Percentiles rank a stretch among this genome's conserved stretches.
phyloP scores from a whole-genome alignment of 1,140 invertebrate genomes.

The Neodiprion pinetum region DNA sequence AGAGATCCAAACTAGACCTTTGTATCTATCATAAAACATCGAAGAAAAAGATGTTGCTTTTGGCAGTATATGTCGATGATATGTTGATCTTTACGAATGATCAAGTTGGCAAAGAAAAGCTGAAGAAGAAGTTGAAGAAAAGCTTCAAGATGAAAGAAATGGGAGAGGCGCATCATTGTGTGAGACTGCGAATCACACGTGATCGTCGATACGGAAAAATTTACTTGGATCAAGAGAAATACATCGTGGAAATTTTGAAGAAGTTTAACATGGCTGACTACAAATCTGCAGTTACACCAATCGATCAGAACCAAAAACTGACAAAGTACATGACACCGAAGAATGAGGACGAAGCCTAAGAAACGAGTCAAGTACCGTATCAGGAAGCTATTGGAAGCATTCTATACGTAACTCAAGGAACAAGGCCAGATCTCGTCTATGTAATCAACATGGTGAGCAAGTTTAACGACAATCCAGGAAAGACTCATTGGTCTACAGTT shows the following conservation, averaged over 20 bases:
- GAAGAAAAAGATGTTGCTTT: constrained; percentile 31
- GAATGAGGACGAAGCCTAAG: constrained; percentile 22
- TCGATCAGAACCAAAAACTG: constrained; percentile 40
- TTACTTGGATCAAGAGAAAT: constrained; percentile 20
- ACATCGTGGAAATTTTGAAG: constrained; percentile 47
- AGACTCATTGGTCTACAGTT: constrained; percentile 34
- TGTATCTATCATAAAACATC: constrained; percentile 43
- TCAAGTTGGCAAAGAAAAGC: constrained; percentile 11
- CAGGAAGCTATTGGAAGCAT: constrained; percentile 41
- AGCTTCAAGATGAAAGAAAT: constrained; percentile 40
- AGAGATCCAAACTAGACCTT: constrained; percentile 35
- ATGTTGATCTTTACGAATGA: constrained; percentile 43
- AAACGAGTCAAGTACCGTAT: constrained; percentile 25
- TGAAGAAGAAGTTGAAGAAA: constrained; percentile 26
- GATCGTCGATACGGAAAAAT: constrained; percentile 26
- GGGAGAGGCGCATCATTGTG: constrained; percentile 29
- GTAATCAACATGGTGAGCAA: constrained; percentile 32
- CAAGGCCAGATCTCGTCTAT: constrained; percentile 50
- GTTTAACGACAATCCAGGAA: constrained; percentile 23
- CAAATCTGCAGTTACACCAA: constrained; percentile 44
- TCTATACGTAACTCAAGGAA: constrained; percentile 42
- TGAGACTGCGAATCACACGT: constrained; percentile 33
- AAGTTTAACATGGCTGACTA: constrained; percentile 48
- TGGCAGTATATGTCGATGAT: constrained; percentile 52
- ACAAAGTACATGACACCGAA: constrained; percentile 28